Base-by-base conservation (phyloP, 2,888 invertebrate genomes). In the Scotopteryx bipunctaria region DNA sequence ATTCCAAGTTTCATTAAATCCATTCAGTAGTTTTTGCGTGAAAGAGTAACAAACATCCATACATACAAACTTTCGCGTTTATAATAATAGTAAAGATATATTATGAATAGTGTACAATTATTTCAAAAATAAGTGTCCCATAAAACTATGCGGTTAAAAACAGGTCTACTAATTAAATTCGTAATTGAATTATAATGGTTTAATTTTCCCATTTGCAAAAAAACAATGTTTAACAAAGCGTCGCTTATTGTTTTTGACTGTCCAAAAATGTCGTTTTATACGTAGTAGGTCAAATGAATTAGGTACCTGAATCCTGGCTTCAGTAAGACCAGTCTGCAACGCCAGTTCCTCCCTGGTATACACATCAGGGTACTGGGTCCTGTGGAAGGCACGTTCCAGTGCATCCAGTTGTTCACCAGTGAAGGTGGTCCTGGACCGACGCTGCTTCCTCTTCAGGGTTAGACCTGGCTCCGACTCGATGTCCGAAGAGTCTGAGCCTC, bases 361-460 rank as follows among this genome's bases (percentile, higher is more conserved):
- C 13, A 98, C 97, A 74, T 98, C 98, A 0, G 99, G 98, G 76
- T 99, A 98, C 76, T 98, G 98, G 0, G 98, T 98, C 38, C 97
- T 91, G 67, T 96, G 96, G 81, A 98, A 98, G 0, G 98, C 97
- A 57, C 95, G 92, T 80, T 98, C 98, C 56, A 98, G 82, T 53
- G 97, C 97, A 70, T 98, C 97, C 62, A 98, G 79, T 75, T 98
- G 98, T 69, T 97, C 96, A 0, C 97, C 97, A 0, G 97, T 96
- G 85, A 99, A 99, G 1, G 98, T 98, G 14, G 98, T 99, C 14
- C 99, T 92, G 44, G 97, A 97, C 5, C 99, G 92, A 0, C 98
- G 92, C 74, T 98, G 97, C 73, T 98, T 98, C 19, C 98, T 91
- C 79, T 97, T 98, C 66, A 98, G 78, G 0, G 96, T 95, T 55